Conservation (phyloP, 1,140 invertebrate genomes). For the Condylostylus longicornis region DNA sequence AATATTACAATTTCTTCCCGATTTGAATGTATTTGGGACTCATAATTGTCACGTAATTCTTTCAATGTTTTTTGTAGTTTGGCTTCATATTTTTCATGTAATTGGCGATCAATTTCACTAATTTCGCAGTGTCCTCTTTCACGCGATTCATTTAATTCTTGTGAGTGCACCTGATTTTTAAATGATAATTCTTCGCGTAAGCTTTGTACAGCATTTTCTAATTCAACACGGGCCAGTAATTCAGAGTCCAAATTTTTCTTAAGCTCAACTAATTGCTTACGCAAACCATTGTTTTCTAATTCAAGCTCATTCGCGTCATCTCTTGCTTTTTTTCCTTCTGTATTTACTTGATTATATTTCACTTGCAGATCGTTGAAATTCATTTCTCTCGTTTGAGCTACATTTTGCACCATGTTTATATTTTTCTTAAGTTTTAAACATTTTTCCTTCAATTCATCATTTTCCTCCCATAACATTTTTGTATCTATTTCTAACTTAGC, state of each 20-base stretch:
- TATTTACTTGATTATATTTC: conserved; percentile 60
- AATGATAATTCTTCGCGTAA: conserved; percentile 84
- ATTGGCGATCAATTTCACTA: conserved; percentile 59
- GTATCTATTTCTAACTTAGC: conserved; percentile 85
- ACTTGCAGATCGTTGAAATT: conserved; percentile 56
- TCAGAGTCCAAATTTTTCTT: conserved; percentile 83
- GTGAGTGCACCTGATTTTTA: conserved; percentile 68
- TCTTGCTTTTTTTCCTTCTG: conserved; percentile 65
- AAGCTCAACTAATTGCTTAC: conserved; percentile 57
- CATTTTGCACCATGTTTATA: conserved; percentile 60
- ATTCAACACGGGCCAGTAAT: conserved; percentile 75
- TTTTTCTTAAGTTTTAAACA: conserved; percentile 61
- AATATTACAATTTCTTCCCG: conserved; percentile 73
- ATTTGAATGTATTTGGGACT: conserved; percentile 71
- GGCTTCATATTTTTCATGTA: conserved; percentile 87
- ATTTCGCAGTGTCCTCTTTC: conserved; percentile 60
- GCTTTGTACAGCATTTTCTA: conserved; percentile 85
- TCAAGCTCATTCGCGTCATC: conserved; percentile 63
- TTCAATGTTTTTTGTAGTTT: conserved; percentile 85
- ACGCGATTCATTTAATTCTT: conserved; percentile 81
- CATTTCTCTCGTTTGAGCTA: conserved; percentile 55
- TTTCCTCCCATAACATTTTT: conserved; percentile 70
- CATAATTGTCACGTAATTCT: conserved; percentile 84
- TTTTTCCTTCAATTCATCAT: conserved; percentile 71
- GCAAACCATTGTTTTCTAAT: conserved; percentile 59